Conservation (phyloP, 2,113 vertebrate species). For the Hystrix brachyura region DNA sequence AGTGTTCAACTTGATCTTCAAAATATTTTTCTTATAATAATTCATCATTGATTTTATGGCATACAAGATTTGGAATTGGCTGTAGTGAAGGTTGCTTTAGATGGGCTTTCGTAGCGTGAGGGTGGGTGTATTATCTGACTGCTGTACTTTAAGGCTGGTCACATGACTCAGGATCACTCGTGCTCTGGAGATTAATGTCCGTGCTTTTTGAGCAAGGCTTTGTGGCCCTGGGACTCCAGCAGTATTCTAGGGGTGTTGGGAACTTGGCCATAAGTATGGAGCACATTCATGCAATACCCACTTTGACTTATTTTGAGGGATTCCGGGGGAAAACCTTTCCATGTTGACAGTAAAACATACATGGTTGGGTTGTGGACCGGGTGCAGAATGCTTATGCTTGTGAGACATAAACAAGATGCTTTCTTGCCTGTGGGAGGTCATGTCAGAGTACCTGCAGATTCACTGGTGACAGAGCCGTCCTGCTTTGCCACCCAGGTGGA, state of each 20-base stretch:
- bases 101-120: background rate
- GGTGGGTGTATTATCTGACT: background rate
- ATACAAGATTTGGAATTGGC: background rate
- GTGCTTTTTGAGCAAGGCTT: background rate
- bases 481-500: background rate
- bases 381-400: background rate
- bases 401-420: background rate
- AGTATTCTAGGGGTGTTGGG: background rate
- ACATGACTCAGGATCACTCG: background rate
- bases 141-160: background rate
- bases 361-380: background rate
- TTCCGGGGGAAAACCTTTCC: background rate
- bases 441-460: background rate
- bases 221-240: background rate
- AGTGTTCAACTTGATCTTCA: background rate
- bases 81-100: background rate
- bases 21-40: background rate
- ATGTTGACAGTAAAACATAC: background rate
- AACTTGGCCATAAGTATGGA: background rate
- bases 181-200: background rate
- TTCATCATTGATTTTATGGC: conserved; percentile 6
- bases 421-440: background rate
- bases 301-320: background rate
- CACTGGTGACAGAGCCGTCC: background rate
- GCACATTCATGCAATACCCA: background rate